Evolutionary conservation across 1,140 invertebrate species (phyloP), one percentile per base, ranked within the genome.

Genomic region (Cotesia typhae): DNA sequence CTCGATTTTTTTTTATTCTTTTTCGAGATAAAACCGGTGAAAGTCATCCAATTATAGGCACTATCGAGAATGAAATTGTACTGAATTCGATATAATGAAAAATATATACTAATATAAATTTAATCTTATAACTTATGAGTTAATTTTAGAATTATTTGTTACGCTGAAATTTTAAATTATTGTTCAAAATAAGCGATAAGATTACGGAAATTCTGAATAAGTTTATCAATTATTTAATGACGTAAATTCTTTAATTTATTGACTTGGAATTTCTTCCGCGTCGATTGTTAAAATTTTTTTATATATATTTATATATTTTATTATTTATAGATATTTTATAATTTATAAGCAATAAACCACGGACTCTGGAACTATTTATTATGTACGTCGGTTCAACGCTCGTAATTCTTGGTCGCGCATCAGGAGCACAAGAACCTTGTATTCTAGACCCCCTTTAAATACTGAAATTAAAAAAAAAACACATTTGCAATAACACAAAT

Each of bases 381-480:
- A 37, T 59, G 47, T 17, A 9, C 67, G 37, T 14, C 20, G 55
- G 14, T 69, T 69, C 28, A 37, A 59, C 17, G 52, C 4, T 53
- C 52, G 67, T 69, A 61, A 60, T 69, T 47, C 67, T 53, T 59
- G 55, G 67, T 60, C 67, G 60, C 55, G 67, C 67, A 69, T 69
- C 37, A 57, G 41, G 55, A 69, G 41, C 37, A 35, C 38, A 36
- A 36, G n/a, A 17, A 69, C 52, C 55, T 61, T 55, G 60, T 41
- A 41, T 57, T 20, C 55, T 14, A 36, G 36, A 53, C 38, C 65
- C 28, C 36, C 51, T 38, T 38, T 38, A 68, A 57, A n/a, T 14
- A 59, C 12, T 47, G 10, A 47, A 17, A 20, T 35, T n/a, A 4
- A 59, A 61, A 41, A 60, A 60, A 47, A 69, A 36, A 57, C 37